Evolutionary conservation across 30 jellyfish, hydroid and myxozoan species (phyloP).

Genomic region (Mastigias papua): DNA sequence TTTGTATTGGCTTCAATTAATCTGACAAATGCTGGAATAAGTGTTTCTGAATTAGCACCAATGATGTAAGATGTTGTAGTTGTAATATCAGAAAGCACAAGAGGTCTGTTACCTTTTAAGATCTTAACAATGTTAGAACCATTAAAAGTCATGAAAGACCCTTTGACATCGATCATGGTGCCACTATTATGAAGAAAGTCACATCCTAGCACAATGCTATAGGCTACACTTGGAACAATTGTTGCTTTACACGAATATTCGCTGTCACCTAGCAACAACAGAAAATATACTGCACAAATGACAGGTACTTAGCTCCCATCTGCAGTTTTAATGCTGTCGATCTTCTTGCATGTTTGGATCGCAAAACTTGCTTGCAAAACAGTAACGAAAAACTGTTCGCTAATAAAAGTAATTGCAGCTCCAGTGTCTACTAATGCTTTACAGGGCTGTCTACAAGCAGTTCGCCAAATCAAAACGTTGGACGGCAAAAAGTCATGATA

Average conservation of each 20-base stretch:
- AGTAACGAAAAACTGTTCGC: too few species aligned
- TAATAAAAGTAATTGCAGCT: constrained; percentile 3
- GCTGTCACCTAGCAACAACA: neutral
- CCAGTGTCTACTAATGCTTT: constrained; percentile 13
- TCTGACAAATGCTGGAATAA: constrained; percentile 29
- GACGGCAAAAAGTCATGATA: neutral
- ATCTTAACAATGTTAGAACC: neutral
- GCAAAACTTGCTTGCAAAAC: too few species aligned
- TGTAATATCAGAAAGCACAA: neutral
- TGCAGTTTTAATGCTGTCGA: neutral
- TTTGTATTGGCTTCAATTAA: constrained; percentile 12
- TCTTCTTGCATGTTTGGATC: neutral
- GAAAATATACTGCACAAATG: neutral
- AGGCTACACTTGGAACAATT: constrained; percentile 13
- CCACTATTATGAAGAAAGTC: constrained; percentile 18
- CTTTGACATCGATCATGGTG: constrained; percentile 1
- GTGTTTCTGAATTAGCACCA: constrained; percentile 9
- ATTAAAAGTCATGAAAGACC: neutral
- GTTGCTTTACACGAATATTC: neutral
- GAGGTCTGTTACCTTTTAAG: neutral
- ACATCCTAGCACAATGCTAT: constrained; percentile 25
- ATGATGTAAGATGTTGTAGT: neutral
- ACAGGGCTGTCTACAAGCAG: constrained; percentile 3
- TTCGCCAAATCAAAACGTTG: constrained; percentile 4
- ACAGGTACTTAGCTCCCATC: neutral